These are phyloP conservation scores for Malurus leucopterus DNA, from an alignment of 2,797 vertebrate species.

Conservation along the genomic window DNA sequence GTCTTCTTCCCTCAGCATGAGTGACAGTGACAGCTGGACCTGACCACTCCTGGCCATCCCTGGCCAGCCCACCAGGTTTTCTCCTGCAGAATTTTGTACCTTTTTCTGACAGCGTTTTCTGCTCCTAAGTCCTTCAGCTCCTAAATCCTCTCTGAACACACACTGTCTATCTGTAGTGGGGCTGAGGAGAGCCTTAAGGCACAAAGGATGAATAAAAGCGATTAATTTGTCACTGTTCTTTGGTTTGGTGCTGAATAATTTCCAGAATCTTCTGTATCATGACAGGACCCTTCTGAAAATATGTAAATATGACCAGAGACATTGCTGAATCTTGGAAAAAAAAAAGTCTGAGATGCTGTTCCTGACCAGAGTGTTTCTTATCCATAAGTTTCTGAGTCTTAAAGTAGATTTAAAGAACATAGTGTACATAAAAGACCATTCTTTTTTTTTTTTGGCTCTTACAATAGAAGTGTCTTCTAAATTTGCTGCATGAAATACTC, in stretches of 20 bases:
- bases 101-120: not conserved
- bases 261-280: not conserved
- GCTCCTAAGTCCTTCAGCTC: not conserved
- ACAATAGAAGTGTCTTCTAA: not conserved
- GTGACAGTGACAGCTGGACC: not conserved
- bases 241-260: not conserved
- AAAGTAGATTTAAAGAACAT: not conserved
- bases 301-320: not conserved
- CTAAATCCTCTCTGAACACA: not conserved
- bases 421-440: rapidly evolving
- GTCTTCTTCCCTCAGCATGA: not conserved
- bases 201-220: not conserved
- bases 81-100: not conserved
- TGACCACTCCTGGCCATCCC: not conserved
- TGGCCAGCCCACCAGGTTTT: not conserved
- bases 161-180: rapidly evolving
- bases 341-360: not conserved
- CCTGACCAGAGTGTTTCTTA: not conserved
- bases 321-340: not conserved
- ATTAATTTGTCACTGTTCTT: not conserved
- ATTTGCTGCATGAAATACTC: not conserved
- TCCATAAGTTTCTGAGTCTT: not conserved
- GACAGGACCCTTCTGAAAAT: not conserved
- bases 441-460: not conserved
- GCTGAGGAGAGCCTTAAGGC: not conserved